phyloP scores from a whole-genome alignment of 1,140 invertebrate species.

The Brachionus koreanus region DNA sequence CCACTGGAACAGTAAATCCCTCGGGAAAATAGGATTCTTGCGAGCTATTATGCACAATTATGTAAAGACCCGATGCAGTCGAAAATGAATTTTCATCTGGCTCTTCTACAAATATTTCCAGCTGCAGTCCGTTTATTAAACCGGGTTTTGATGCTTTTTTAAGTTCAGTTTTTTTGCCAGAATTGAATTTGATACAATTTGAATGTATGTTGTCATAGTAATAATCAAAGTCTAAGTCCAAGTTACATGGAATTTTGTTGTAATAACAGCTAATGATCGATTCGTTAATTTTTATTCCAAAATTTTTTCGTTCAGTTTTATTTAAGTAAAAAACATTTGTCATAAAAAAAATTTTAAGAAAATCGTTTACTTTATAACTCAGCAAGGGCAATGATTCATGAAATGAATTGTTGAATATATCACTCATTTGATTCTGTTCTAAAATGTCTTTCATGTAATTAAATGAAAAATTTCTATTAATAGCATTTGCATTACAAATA shows the following conservation, averaged over 20 bases:
- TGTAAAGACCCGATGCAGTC: not conserved
- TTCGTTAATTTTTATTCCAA: not conserved
- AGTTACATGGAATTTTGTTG: not conserved
- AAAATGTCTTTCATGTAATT: not conserved
- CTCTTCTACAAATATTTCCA: not conserved
- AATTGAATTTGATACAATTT: constrained; percentile 14
- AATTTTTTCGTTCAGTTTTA: not conserved
- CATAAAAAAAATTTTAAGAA: not conserved
- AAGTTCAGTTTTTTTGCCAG: not conserved
- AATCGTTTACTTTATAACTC: not conserved
- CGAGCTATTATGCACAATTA: constrained; percentile 29
- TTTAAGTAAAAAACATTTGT: not conserved
- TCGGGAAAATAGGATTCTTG: not conserved
- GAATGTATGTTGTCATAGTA: not conserved
- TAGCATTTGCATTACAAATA: not conserved
- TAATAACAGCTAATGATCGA: not conserved
- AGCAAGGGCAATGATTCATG: not conserved
- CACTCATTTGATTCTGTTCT: not conserved
- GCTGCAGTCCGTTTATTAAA: not conserved
- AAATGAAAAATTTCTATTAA: not conserved
- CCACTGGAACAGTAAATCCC: not conserved
- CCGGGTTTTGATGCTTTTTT: constrained; percentile 16
- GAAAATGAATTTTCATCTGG: not conserved
- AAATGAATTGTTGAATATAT: not conserved
- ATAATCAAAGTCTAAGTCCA: not conserved